Evolutionary conservation across 2,888 invertebrate genomes (phyloP).

Genomic region (Pediacus dermestoides): DNA sequence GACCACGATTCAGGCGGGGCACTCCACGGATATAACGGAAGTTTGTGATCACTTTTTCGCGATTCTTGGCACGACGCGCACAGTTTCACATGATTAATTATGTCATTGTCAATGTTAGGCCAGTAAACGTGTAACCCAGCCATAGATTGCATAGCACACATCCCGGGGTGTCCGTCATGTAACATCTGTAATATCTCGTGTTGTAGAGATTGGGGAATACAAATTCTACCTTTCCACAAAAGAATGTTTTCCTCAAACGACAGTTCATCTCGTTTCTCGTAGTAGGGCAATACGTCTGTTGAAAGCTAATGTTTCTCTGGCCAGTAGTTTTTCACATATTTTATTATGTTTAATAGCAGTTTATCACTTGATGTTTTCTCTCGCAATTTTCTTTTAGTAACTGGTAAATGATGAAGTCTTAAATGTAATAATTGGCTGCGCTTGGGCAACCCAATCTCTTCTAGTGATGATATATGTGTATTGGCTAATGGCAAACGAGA

Average conservation of each 20-base stretch:
- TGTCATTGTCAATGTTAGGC: conserved; percentile 22
- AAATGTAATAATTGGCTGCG: too few species aligned
- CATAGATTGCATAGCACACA: conserved; percentile 24
- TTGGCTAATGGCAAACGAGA: conserved; percentile 10
- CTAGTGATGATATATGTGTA: conserved; percentile 2
- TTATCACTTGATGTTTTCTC: conserved; percentile 9
- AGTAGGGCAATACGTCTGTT: conserved; percentile 16
- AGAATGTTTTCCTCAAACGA: conserved; percentile 19
- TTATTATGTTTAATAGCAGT: conserved; percentile 8
- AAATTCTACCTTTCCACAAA: conserved; percentile 18
- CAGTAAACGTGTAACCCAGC: conserved; percentile 25
- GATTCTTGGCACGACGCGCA: conserved; percentile 21
- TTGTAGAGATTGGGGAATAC: conserved; percentile 10
- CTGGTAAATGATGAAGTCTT: too few species aligned
- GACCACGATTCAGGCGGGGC: conserved; percentile 23
- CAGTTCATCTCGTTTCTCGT: conserved; percentile 24
- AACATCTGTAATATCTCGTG: conserved; percentile 13
- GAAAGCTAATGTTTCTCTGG: conserved; percentile 11
- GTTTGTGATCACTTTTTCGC: conserved; percentile 12
- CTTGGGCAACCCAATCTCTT: too few species aligned
- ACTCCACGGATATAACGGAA: conserved; percentile 20
- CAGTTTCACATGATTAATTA: conserved; percentile 11
- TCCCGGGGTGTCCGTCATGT: conserved; percentile 22
- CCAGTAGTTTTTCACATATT: conserved; percentile 10
- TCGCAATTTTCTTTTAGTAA: too few species aligned